Evolutionary conservation across 2,888 invertebrate species (phyloP).

Genomic region (Gibbula magus): DNA sequence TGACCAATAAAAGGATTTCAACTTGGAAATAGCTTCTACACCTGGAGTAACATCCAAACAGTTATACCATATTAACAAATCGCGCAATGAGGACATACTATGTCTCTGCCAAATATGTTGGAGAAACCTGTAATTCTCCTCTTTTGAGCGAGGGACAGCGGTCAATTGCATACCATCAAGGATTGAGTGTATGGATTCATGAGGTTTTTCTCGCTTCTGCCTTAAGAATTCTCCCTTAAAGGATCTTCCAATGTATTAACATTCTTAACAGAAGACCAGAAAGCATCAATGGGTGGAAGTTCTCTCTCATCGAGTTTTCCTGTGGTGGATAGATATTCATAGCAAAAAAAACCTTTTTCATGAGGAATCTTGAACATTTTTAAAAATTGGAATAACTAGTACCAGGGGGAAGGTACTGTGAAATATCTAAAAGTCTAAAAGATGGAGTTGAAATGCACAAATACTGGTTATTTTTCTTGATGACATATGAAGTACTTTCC

Average conservation of each 20-base stretch:
- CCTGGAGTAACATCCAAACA: background rate
- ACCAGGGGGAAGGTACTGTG: background rate
- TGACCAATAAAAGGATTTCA: background rate
- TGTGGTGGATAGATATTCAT: background rate
- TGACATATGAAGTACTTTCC: background rate
- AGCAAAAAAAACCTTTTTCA: background rate
- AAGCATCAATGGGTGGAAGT: background rate
- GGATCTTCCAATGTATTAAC: constrained; percentile 1
- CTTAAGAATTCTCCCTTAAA: background rate
- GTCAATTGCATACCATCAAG: background rate
- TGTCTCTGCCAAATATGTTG: background rate
- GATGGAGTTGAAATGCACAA: background rate
- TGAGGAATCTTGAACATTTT: background rate
- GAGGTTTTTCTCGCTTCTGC: background rate
- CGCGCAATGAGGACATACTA: background rate
- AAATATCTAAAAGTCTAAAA: background rate
- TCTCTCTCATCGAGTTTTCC: background rate
- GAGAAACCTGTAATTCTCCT: background rate
- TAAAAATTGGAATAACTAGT: background rate
- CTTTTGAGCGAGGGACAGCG: background rate
- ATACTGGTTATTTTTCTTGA: constrained; percentile 6
- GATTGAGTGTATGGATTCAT: background rate
- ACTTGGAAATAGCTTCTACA: background rate
- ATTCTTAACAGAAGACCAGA: constrained; percentile 4
- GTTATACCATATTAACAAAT: background rate